Conservation (phyloP, 2,797 vertebrate species). For the Sebastes itinus region DNA sequence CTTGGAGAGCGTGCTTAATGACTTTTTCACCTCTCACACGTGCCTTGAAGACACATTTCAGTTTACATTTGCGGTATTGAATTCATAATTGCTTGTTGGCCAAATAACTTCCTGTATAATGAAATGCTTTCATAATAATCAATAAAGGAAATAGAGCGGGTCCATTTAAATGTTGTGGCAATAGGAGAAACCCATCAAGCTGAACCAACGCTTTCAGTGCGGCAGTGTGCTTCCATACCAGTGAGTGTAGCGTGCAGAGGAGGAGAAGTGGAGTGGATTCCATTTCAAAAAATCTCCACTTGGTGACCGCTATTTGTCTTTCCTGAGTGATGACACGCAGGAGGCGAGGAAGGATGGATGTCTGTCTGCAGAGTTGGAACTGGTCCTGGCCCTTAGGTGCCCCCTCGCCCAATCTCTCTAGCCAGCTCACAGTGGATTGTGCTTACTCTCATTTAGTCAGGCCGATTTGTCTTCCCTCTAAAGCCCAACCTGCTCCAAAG, state of each 20-base stretch:
- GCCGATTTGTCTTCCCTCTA: slow-evolving; percentile 82
- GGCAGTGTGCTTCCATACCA: slow-evolving; percentile 40
- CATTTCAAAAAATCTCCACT: slow-evolving; percentile 63
- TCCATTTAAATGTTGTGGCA: slow-evolving; percentile 75
- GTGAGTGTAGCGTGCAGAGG: slow-evolving; percentile 24
- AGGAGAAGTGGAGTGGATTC: slow-evolving; percentile 54
- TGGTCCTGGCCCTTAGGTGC: slow-evolving; percentile 60
- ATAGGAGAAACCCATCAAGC: slow-evolving; percentile 69
- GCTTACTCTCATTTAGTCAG: slow-evolving; percentile 81
- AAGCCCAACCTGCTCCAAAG: slow-evolving; percentile 79
- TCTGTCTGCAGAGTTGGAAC: slow-evolving; percentile 59
- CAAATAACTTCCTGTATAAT: slow-evolving; percentile 77
- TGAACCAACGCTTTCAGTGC: slow-evolving; percentile 57
- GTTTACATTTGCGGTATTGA: slow-evolving; percentile 78
- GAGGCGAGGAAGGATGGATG: slow-evolving; percentile 64
- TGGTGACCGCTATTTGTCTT: slow-evolving; percentile 44
- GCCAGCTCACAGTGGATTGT: slow-evolving; percentile 71
- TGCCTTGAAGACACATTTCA: slow-evolving; percentile 74
- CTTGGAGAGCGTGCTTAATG: slow-evolving; percentile 39
- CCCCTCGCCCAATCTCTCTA: slow-evolving; percentile 65
- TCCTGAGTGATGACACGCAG: slow-evolving; percentile 54
- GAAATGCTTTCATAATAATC: slow-evolving; percentile 81
- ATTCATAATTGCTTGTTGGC: slow-evolving; percentile 83
- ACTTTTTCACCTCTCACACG: slow-evolving; percentile 61
- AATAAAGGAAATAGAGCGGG: slow-evolving; percentile 79